A percentile compares a stretch with the other conserved stretches of the same genome.
phyloP scores from a whole-genome alignment of 2,888 invertebrate genomes.

The Lasioglossum lativentre region DNA sequence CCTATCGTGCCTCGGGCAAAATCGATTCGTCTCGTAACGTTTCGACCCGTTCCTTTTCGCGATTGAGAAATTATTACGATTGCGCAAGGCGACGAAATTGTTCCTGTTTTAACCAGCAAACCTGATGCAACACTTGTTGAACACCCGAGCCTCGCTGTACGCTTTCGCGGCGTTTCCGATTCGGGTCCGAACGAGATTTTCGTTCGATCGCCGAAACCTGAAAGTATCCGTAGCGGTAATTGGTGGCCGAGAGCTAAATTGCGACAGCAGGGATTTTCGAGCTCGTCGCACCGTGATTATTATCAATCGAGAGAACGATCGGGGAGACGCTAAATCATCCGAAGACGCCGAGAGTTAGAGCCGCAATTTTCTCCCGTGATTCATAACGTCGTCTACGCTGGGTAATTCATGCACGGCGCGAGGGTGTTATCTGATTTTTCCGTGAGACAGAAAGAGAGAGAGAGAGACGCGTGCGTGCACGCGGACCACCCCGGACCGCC shows the following conservation, averaged over 20 bases:
- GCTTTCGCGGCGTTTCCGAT: neutral
- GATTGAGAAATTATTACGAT: conserved; percentile 19
- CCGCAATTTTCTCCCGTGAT: conserved; percentile 54
- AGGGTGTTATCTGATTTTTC: conserved; percentile 59
- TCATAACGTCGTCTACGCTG: conserved; percentile 46
- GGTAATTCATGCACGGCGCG: conserved; percentile 46
- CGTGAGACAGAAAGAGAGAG: neutral
- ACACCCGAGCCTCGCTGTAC: neutral
- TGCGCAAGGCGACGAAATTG: neutral
- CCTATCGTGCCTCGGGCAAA: conserved; percentile 5
- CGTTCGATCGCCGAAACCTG: neutral
- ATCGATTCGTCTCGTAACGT: conserved; percentile 19
- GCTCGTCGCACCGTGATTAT: neutral
- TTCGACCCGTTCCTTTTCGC: neutral
- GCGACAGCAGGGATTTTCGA: neutral
- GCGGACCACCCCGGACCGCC: conserved; percentile 50
- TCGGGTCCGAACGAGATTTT: neutral
- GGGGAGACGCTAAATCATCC: conserved; percentile 31
- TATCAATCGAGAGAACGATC: conserved; percentile 25
- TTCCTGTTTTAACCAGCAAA: neutral
- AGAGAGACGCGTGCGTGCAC: conserved; percentile 27
- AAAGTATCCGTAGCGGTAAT: neutral
- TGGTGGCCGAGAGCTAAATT: neutral
- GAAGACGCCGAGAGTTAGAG: conserved; percentile 7
- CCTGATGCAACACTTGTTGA: conserved; percentile 19